Conservation (phyloP, 2,113 vertebrate species). For the Dolichallabes microphthalmus region DNA sequence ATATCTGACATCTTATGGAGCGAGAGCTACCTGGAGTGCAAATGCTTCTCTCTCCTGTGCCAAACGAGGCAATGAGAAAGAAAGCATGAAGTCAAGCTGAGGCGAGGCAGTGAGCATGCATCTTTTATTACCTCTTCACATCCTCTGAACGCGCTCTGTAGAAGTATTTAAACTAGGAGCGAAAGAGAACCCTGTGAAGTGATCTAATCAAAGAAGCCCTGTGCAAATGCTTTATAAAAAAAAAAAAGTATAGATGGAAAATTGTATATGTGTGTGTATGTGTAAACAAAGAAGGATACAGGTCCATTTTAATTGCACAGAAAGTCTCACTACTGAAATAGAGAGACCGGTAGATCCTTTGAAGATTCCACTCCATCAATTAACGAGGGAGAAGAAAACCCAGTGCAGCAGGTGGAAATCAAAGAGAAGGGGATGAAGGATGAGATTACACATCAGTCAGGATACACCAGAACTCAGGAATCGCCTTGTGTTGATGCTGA, state of each 20-base stretch:
- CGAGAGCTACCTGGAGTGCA: slow-evolving; percentile 21
- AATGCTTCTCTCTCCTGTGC: neutral
- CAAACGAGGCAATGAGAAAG: neutral
- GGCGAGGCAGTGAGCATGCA: slow-evolving; percentile 3
- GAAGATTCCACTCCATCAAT: neutral
- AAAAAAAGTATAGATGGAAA: neutral
- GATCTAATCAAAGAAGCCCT: neutral
- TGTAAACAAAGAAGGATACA: neutral
- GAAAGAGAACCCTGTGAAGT: neutral
- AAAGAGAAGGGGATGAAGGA: neutral
- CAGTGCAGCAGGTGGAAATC: neutral
- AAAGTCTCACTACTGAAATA: neutral
- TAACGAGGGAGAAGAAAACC: neutral
- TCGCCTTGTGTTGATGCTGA: neutral
- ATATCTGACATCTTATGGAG: slow-evolving; percentile 17
- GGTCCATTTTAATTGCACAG: neutral
- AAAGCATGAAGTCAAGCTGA: slow-evolving; percentile 25
- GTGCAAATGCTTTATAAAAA: neutral
- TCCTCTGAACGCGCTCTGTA: neutral
- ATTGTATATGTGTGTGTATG: neutral
- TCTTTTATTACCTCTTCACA: slow-evolving; percentile 30
- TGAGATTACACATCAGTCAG: neutral
- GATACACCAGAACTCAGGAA: neutral
- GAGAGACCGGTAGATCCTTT: neutral
- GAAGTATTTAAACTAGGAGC: neutral